phyloP scores from a whole-genome alignment of 2,797 vertebrate species.

The Lepidocolaptes lacrymiger region DNA sequence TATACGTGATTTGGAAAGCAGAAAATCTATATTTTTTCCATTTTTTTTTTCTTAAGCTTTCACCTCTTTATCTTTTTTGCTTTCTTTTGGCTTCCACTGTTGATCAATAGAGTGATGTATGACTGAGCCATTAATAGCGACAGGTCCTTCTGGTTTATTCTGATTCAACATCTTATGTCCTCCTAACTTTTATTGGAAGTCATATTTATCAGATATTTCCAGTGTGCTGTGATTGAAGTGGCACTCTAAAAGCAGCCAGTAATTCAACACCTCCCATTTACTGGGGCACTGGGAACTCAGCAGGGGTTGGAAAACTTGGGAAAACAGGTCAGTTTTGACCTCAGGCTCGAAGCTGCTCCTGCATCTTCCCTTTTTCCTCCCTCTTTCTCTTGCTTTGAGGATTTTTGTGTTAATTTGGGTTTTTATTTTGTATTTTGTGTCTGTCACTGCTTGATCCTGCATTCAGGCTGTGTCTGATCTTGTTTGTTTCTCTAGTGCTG shows the following conservation, averaged over 20 bases:
- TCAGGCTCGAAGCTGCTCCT: background rate
- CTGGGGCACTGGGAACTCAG: background rate
- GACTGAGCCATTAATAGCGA: background rate
- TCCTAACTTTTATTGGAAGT: background rate
- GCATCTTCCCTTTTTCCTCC: background rate
- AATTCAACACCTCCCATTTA: background rate
- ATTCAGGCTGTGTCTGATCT: background rate
- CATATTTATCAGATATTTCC: slow-evolving; percentile 40
- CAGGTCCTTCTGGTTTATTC: slow-evolving; percentile 4
- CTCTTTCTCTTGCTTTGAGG: background rate
- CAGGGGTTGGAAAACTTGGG: background rate
- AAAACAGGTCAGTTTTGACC: background rate
- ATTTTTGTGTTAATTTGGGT: no score
- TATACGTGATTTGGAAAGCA: background rate
- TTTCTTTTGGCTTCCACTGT: background rate
- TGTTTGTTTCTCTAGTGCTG: background rate
- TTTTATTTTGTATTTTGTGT: background rate
- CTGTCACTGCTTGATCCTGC: background rate
- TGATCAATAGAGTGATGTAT: background rate
- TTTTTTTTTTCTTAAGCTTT: background rate
- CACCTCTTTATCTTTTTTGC: background rate
- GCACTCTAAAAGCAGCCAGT: background rate
- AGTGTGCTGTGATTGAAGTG: slow-evolving; percentile 11
- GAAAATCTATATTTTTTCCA: background rate
- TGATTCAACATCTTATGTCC: background rate